Percentiles rank a stretch among this genome's conserved stretches.
phyloP scores from a whole-genome alignment of 2,888 invertebrate species.

The Catocala fraxini region DNA sequence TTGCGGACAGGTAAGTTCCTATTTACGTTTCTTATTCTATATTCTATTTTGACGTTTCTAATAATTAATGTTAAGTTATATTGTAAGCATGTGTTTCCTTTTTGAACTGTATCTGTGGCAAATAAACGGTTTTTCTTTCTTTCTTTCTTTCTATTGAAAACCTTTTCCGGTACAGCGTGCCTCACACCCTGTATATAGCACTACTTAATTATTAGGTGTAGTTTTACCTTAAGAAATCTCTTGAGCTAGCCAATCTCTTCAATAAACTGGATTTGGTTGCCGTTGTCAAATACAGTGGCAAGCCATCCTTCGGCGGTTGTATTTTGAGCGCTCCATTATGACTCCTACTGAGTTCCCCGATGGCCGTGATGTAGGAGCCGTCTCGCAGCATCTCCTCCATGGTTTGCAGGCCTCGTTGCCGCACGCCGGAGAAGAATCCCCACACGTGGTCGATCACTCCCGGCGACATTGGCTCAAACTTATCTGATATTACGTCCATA shows the following conservation, averaged over 20 bases:
- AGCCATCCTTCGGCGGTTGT: slow-evolving; percentile 91
- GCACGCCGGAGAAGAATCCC: slow-evolving; percentile 94
- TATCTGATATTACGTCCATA: slow-evolving; percentile 94
- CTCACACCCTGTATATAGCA: slow-evolving; percentile 34
- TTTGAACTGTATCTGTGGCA: too few species aligned
- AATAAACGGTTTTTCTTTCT: too few species aligned
- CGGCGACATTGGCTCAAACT: slow-evolving; percentile 92
- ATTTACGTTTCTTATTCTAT: too few species aligned
- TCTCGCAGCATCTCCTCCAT: slow-evolving; percentile 95
- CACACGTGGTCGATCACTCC: slow-evolving; percentile 93
- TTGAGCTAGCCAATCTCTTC: slow-evolving; percentile 91
- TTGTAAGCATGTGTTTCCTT: too few species aligned
- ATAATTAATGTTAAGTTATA: too few species aligned
- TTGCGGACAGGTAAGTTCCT: too few species aligned
- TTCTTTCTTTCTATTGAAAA: too few species aligned
- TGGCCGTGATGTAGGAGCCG: slow-evolving; percentile 92
- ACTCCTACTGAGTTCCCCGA: slow-evolving; percentile 92
- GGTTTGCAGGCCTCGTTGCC: slow-evolving; percentile 94
- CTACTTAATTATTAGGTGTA: slow-evolving; percentile 48
- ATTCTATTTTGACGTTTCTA: too few species aligned
- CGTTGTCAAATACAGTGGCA: slow-evolving; percentile 93
- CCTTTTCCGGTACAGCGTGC: neutral
- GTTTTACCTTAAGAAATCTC: slow-evolving; percentile 89
- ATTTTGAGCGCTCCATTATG: slow-evolving; percentile 90
- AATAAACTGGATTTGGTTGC: slow-evolving; percentile 92